Evolutionary conservation across 2,797 vertebrate genomes (phyloP).

Genomic region (Triplophysa yarkandensis): DNA sequence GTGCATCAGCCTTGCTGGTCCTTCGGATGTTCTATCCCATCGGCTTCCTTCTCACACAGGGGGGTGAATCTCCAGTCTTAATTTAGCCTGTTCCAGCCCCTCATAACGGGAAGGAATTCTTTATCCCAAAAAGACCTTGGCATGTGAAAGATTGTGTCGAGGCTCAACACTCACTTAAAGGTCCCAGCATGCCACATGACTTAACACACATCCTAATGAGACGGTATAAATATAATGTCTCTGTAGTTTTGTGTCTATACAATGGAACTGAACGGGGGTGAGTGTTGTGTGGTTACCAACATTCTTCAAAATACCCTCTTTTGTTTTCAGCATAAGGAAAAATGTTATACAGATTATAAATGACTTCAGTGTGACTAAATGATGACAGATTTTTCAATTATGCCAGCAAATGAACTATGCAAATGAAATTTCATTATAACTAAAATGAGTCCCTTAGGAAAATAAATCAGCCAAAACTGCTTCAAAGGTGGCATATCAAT

Average conservation of each 20-base stretch:
- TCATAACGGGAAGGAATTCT: constrained; percentile 12
- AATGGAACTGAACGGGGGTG: too few relatives aligned
- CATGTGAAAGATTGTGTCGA: constrained; percentile 16
- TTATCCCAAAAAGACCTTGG: constrained; percentile 21
- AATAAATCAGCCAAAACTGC: neutral
- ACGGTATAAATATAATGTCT: too few relatives aligned
- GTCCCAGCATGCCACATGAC: neutral
- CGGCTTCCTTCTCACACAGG: constrained; percentile 57
- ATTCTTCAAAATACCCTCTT: too few relatives aligned
- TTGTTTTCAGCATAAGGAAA: too few relatives aligned
- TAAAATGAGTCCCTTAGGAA: too few relatives aligned
- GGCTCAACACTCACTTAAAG: neutral
- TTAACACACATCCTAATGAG: neutral
- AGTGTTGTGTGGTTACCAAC: too few relatives aligned
- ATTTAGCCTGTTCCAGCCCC: constrained; percentile 37
- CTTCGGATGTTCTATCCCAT: constrained; percentile 69
- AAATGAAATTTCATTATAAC: too few relatives aligned
- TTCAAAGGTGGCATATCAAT: neutral
- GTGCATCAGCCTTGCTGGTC: constrained; percentile 72
- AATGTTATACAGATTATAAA: too few relatives aligned
- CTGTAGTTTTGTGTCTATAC: too few relatives aligned
- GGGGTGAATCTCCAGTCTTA: constrained; percentile 55
- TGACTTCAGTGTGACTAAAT: too few relatives aligned
- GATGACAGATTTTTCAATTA: too few relatives aligned
- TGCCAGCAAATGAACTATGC: too few relatives aligned